Conservation (phyloP, 2,888 invertebrate species). For the Trachelus iudaicus region DNA sequence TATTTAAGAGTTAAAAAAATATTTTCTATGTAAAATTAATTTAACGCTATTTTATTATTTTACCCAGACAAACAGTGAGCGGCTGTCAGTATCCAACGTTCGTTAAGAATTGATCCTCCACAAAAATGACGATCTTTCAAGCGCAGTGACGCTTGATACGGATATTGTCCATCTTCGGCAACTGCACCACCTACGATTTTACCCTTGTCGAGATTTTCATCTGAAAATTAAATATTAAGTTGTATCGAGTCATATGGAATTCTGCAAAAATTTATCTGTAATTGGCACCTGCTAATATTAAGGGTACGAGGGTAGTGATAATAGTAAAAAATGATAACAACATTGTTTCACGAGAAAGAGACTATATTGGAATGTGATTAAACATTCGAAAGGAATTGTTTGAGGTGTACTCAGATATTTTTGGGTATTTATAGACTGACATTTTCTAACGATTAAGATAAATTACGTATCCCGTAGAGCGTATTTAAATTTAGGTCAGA, state of each 20-base stretch:
- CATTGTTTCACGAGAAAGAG: too few relatives aligned
- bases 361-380: too few relatives aligned
- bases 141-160: conserved; percentile 70
- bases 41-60: too few relatives aligned
- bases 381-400: too few relatives aligned
- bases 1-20: conserved; percentile 1
- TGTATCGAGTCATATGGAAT: too few relatives aligned
- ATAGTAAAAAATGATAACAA: too few relatives aligned
- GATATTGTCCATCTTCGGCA: conserved; percentile 70
- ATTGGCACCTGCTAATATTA: too few relatives aligned
- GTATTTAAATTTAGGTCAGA: conserved; percentile 50
- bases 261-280: too few relatives aligned
- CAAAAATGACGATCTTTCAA: conserved; percentile 70
- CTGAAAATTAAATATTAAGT: not conserved
- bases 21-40: not conserved
- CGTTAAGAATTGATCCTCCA: conserved; percentile 71
- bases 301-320: too few relatives aligned
- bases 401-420: too few relatives aligned
- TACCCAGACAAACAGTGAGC: conserved; percentile 71
- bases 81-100: conserved; percentile 70
- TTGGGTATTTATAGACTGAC: too few relatives aligned
- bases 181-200: conserved; percentile 68
- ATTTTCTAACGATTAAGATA: too few relatives aligned
- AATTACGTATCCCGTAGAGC: conserved; percentile 4
- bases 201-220: conserved; percentile 32